Evolutionary conservation across 1,140 invertebrate species (phyloP), one percentile per base, ranked within the genome.

Genomic region (Drosophila gunungcola): DNA sequence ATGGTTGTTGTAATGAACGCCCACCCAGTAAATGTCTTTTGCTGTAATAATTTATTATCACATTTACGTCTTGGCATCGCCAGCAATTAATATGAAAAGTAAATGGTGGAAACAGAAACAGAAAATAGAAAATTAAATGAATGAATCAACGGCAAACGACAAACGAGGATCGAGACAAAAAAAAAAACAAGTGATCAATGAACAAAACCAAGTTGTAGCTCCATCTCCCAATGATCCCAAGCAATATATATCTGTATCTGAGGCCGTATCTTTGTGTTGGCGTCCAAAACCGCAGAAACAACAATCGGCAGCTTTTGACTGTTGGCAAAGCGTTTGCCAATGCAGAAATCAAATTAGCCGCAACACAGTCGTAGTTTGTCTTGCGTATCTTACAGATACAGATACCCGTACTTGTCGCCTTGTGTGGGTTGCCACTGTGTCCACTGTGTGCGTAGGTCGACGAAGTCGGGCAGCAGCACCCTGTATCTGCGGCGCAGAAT

Each of bases 1-100:
- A 29, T 36, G 48, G 58, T 58, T 65, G 48, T 61, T 82, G 83
- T 82, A 83, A 61, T 79, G 69, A 53, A 78, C 84, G 84, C 84
- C 84, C 77, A 89, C 84, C 68, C 49, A 56, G 61, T 67, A 63
- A 79, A 75, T 72, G 78, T 78, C 68, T 75, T 83, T 80, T 70
- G 68, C 73, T 84, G 85, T 84, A 89, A 90, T 89, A 89, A 89
- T 89, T 89, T 89, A 89, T 89, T 89, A 89, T 84, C 80, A 78
- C 80, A 78, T 89, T 89, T 77, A 73, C 77, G 73, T 67, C 80
- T 78, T 62, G 57, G 73, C 73, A 78, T 77, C 57, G 74, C 39
- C 51, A 64, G 84, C 85, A 88, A 88, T 88, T 88, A 88, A 90
- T 88, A 84, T 73, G 60, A 86, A 85, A 78, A 82, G 73, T 63